phyloP scores from a whole-genome alignment of 2,797 vertebrate genomes.

The Notamacropus eugenii region DNA sequence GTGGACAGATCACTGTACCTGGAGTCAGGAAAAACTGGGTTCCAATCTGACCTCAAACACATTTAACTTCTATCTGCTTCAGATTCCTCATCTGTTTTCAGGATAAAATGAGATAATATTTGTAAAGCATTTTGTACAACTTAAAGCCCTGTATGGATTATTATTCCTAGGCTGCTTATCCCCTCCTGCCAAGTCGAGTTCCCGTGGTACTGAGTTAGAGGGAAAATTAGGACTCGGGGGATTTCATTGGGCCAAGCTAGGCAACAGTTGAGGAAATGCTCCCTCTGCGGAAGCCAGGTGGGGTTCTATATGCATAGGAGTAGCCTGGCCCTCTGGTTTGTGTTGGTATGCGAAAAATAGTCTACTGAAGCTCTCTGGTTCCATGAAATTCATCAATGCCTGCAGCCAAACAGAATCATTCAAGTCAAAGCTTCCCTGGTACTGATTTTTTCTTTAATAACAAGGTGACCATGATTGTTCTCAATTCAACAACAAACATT shows the following conservation, averaged over 20 bases:
- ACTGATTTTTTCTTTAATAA: neutral
- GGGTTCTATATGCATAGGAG: neutral
- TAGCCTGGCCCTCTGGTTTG: neutral
- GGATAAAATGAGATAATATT: neutral
- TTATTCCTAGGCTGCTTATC: neutral
- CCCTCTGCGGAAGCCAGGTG: neutral
- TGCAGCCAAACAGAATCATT: slow-evolving; percentile 3
- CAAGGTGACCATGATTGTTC: neutral
- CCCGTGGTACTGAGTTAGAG: neutral
- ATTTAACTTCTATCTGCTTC: neutral
- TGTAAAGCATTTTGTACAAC: neutral
- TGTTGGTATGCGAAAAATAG: neutral
- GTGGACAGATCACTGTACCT: neutral
- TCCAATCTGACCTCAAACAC: neutral
- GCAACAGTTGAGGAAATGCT: neutral
- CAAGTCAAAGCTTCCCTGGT: neutral
- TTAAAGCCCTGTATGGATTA: neutral
- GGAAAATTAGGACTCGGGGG: neutral
- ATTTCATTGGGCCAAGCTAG: neutral
- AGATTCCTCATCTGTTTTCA: neutral
- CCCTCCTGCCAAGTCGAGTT: neutral
- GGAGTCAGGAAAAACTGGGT: neutral
- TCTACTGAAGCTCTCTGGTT: neutral
- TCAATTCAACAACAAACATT: neutral
- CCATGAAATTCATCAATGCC: neutral